A percentile compares a stretch with the other conserved stretches of the same genome.
Conservation (phyloP, 2,888 invertebrate species). For the Keiferia lycopersicella region DNA sequence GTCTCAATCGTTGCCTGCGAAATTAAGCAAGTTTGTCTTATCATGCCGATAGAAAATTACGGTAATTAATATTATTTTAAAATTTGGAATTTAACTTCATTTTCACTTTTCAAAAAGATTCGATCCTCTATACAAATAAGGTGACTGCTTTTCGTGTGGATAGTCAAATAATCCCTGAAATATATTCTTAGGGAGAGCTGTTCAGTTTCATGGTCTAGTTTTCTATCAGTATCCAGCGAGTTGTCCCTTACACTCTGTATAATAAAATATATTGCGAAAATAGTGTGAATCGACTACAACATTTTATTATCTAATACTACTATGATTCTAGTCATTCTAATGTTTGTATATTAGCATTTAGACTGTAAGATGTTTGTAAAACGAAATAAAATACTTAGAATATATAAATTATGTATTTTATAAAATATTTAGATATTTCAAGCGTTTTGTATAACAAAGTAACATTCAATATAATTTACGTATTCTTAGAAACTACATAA, state of each 20-base stretch:
- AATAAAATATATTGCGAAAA: neutral
- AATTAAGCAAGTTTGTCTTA: too few relatives aligned
- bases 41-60: too few relatives aligned
- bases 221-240: neutral
- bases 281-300: constrained; percentile 20
- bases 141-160: neutral
- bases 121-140: too few relatives aligned
- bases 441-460: constrained; percentile 29
- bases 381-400: constrained; percentile 15
- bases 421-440: constrained; percentile 25
- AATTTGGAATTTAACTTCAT: too few relatives aligned
- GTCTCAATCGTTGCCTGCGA: too few relatives aligned
- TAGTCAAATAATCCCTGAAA: too few relatives aligned
- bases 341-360: constrained; percentile 34
- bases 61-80: too few relatives aligned
- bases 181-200: neutral
- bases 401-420: constrained; percentile 27
- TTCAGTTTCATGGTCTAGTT: neutral
- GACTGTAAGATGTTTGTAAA: constrained; percentile 29
- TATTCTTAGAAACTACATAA: neutral
- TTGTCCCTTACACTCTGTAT: neutral
- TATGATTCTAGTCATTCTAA: constrained; percentile 43
- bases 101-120: too few relatives aligned
- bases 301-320: constrained; percentile 7
- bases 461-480: neutral